phyloP scores from a whole-genome alignment of 1,140 invertebrate genomes.

The Heliothis virescens region DNA sequence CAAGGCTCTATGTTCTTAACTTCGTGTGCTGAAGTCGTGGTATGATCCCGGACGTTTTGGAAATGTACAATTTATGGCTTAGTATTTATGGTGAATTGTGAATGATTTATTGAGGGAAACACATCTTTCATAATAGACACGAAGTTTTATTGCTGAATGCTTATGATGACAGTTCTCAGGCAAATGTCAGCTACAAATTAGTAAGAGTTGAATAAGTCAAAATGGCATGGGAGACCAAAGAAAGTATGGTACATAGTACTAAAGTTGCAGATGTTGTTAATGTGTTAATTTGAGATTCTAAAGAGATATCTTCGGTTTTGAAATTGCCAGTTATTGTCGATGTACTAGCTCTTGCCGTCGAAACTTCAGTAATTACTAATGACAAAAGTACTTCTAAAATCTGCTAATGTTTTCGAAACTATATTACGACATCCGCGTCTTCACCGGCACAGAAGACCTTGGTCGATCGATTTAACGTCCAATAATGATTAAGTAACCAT shows the following conservation, averaged over 20 bases:
- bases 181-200: not conserved
- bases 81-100: conserved; percentile 15
- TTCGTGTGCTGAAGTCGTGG: not conserved
- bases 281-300: not conserved
- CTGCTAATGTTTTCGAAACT: not conserved
- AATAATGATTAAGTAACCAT: conserved; percentile 13
- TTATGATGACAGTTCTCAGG: not conserved
- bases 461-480: conserved; percentile 29
- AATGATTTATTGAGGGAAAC: conserved; percentile 30
- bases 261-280: no score
- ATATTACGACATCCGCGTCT: conserved; percentile 6
- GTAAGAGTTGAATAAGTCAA: no score
- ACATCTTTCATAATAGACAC: conserved; percentile 12
- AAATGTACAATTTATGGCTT: conserved; percentile 17
- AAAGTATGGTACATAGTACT: no score
- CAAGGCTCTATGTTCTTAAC: not conserved
- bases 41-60: conserved; percentile 38
- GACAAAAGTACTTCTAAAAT: not conserved
- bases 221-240: no score
- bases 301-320: not conserved
- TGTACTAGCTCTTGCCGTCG: no score
- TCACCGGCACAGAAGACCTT: conserved; percentile 17
- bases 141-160: not conserved
- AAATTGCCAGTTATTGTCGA: not conserved
- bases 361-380: no score